These are phyloP conservation scores for Lutjanus erythropterus DNA, from an alignment of 2,113 vertebrate genomes.

Conservation along the genomic window DNA sequence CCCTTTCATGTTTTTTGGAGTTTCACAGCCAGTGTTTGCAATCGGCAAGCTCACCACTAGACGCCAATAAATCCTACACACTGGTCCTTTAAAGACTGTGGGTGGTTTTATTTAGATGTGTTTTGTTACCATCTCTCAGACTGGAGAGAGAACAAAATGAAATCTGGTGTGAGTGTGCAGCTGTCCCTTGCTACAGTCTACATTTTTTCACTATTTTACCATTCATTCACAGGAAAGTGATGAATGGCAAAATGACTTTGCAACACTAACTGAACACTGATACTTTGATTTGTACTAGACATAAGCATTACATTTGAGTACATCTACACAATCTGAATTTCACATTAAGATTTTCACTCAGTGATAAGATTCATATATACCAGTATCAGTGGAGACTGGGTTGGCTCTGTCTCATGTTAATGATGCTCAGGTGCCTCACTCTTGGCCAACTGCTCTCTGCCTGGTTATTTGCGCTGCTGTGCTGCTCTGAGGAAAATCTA, in stretches of 20 bases:
- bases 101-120: neutral
- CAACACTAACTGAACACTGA: neutral
- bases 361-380: neutral
- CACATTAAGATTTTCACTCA: neutral
- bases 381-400: neutral
- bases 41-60: too few species aligned
- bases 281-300: neutral
- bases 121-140: too few species aligned
- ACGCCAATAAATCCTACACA: too few species aligned
- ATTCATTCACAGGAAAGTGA: neutral
- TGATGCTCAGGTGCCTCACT: neutral
- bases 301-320: neutral
- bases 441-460: constrained; percentile 41
- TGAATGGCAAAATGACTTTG: neutral
- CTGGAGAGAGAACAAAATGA: neutral
- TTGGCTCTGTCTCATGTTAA: constrained; percentile 1
- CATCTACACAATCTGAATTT: too few species aligned
- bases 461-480: constrained; percentile 48
- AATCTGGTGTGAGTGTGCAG: neutral
- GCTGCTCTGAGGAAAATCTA: constrained; percentile 58
- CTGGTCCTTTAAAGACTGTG: too few species aligned
- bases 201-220: neutral
- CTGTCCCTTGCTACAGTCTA: neutral
- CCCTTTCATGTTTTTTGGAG: too few species aligned
- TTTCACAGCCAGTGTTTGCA: too few species aligned